These are phyloP conservation scores for Arbacia lixula DNA, from an alignment of 53 echinoderm and acorn worm genomes.

Conservation along the genomic window DNA sequence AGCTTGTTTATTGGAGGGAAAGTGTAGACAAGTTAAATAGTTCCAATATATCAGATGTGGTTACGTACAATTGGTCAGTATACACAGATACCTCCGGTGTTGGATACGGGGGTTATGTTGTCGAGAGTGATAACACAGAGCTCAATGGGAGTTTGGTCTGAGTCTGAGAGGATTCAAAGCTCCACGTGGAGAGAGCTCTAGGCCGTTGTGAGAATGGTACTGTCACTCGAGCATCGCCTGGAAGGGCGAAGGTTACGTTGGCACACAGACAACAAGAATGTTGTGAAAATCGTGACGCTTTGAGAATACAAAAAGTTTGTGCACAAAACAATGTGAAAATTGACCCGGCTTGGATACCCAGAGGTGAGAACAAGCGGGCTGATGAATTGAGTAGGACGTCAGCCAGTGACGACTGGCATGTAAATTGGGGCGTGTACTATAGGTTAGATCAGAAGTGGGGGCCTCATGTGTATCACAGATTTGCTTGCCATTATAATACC, in stretches of 20 bases:
- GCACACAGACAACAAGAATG: no score
- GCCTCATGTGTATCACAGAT: neutral
- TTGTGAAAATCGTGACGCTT: no score
- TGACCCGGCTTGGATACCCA: neutral
- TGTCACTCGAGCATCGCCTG: no score
- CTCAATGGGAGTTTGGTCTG: slow-evolving; percentile 1
- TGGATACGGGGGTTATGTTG: no score
- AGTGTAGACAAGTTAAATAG: neutral
- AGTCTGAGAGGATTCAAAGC: neutral
- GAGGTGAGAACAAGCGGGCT: neutral
- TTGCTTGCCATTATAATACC: slow-evolving; percentile 8
- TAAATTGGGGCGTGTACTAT: neutral
- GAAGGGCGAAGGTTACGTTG: no score
- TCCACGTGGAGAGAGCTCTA: no score
- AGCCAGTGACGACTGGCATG: slow-evolving; percentile 10
- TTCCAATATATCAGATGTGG: no score
- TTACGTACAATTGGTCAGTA: no score
- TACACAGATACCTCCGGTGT: no score
- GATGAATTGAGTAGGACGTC: slow-evolving; percentile 22
- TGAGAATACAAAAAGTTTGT: neutral
- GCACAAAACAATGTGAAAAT: neutral
- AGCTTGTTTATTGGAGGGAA: neutral
- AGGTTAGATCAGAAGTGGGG: slow-evolving; percentile 17
- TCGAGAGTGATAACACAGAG: neutral
- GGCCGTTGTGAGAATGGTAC: no score